A percentile compares a stretch with the other conserved stretches of the same genome.
Conservation (phyloP, 2,113 vertebrate species). For the Channa argus region DNA sequence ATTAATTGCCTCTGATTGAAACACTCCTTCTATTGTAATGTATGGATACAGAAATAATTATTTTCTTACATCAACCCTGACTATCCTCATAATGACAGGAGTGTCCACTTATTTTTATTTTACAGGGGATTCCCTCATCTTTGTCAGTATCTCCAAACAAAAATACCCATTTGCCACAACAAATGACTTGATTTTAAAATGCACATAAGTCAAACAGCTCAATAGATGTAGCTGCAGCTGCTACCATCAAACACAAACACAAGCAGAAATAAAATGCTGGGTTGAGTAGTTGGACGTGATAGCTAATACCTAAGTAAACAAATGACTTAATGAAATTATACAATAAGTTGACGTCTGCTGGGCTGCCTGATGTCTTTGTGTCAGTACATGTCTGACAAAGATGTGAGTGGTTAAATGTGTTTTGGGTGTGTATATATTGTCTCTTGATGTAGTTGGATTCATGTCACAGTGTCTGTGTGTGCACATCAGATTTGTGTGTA, state of each 20-base stretch:
- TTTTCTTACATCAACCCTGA: too few species aligned
- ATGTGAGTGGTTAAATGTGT: too few species aligned
- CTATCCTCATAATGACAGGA: too few species aligned
- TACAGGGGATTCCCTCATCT: constrained; percentile 22
- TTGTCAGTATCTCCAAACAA: too few species aligned
- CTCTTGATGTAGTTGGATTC: too few species aligned
- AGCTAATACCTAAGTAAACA: constrained; percentile 12
- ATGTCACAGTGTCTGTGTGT: too few species aligned
- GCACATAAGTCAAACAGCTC: too few species aligned
- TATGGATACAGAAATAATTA: not conserved
- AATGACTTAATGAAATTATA: not conserved
- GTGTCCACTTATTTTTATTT: not conserved
- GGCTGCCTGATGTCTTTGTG: not conserved
- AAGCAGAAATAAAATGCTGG: not conserved
- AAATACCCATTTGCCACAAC: not conserved
- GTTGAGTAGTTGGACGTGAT: not conserved
- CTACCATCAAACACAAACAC: constrained; percentile 7
- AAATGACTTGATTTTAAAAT: too few species aligned
- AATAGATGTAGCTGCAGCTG: constrained; percentile 4
- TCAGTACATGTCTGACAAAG: not conserved
- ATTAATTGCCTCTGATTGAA: constrained; percentile 52
- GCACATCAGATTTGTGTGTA: too few species aligned
- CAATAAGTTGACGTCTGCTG: not conserved
- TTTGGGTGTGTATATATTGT: too few species aligned
- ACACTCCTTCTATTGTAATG: not conserved